phyloP scores from a whole-genome alignment of 2,113 vertebrate genomes.

The Hemiprocne comata region DNA sequence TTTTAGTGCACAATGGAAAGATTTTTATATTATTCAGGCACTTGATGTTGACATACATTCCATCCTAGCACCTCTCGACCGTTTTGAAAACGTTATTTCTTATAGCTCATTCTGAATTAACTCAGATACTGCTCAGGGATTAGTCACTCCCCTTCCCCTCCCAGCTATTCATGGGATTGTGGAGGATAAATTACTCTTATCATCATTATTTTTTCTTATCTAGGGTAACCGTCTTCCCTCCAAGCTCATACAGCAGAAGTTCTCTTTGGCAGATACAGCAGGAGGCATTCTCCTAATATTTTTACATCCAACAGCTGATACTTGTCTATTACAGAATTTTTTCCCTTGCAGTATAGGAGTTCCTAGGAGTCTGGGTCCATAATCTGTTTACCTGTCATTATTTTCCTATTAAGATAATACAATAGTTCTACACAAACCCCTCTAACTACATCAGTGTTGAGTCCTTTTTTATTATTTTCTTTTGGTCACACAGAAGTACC shows the following conservation, averaged over 20 bases:
- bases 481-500: constrained; percentile 72
- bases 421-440: constrained; percentile 59
- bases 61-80: constrained; percentile 34
- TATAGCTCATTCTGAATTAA: background rate
- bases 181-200: background rate
- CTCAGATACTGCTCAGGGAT: constrained; percentile 2
- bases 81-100: background rate
- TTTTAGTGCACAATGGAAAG: constrained; percentile 10
- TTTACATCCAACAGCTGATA: constrained; percentile 31
- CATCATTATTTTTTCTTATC: background rate
- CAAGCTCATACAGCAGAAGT: background rate
- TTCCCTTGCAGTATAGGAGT: constrained; percentile 50
- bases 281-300: constrained; percentile 25
- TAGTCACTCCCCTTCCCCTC: background rate
- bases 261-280: constrained; percentile 66
- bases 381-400: constrained; percentile 63
- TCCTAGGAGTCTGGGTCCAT: constrained; percentile 59
- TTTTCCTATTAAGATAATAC: constrained; percentile 25
- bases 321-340: constrained; percentile 20
- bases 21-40: constrained; percentile 37
- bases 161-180: background rate
- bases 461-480: constrained; percentile 55
- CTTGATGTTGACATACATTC: constrained; percentile 63
- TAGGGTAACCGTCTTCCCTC: background rate
- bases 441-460: constrained; percentile 28